Evolutionary conservation across 2,113 vertebrate species (phyloP).

Genomic region (Pedetes capensis): DNA sequence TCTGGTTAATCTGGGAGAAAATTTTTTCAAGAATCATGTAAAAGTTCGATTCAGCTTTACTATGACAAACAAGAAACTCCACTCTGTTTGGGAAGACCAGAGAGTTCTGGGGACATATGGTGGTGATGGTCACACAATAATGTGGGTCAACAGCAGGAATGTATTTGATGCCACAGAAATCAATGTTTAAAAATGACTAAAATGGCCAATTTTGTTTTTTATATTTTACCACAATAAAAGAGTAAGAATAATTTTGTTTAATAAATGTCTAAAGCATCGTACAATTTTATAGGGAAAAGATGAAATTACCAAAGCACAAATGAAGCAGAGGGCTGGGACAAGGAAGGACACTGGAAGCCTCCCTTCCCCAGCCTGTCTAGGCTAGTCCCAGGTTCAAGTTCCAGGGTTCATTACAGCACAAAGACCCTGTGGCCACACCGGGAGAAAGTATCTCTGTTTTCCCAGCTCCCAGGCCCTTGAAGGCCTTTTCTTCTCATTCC

Average conservation of each 20-base stretch:
- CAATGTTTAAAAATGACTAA: not conserved
- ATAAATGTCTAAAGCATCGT: not conserved
- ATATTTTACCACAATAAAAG: slow-evolving; percentile 15
- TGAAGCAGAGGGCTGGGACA: not conserved
- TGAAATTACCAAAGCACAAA: not conserved
- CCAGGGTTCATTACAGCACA: not conserved
- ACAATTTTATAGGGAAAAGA: not conserved
- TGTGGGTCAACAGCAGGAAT: not conserved
- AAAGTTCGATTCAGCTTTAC: not conserved
- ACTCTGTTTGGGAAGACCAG: not conserved
- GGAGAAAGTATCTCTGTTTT: not conserved
- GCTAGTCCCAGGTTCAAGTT: not conserved
- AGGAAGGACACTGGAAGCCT: no score
- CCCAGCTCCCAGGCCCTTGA: not conserved
- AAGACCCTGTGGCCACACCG: not conserved
- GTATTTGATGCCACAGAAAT: not conserved
- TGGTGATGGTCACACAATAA: no score
- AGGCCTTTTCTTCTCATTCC: not conserved
- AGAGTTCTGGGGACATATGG: not conserved
- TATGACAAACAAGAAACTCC: not conserved
- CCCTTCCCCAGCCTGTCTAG: not conserved
- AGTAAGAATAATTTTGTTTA: not conserved
- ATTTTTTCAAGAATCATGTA: not conserved
- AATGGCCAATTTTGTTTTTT: not conserved
- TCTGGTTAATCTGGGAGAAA: not conserved